Conservation (phyloP, 2,888 invertebrate species). For the Epicampocera succincta region DNA sequence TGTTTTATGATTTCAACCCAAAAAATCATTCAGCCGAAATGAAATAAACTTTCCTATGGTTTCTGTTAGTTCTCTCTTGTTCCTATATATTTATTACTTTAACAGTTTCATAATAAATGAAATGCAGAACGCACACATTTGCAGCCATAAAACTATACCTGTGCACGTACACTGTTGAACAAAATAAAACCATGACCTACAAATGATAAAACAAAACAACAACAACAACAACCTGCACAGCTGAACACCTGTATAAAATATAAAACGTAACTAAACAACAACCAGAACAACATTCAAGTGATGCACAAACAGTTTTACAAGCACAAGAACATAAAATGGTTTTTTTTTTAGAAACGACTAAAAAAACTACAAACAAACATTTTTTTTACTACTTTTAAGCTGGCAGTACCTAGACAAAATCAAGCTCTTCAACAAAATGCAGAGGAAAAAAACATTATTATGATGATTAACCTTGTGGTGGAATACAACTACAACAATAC, state of each 20-base stretch:
- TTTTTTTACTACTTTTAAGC: slow-evolving; percentile 7
- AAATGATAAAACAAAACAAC: slow-evolving; percentile 54
- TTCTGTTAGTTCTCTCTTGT: slow-evolving; percentile 22
- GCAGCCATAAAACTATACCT: not conserved
- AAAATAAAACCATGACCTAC: slow-evolving; percentile 67
- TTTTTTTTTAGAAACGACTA: slow-evolving; percentile 47
- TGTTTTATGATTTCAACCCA: slow-evolving; percentile 52
- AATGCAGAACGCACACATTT: slow-evolving; percentile 34
- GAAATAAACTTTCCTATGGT: slow-evolving; percentile 46
- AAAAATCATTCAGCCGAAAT: slow-evolving; percentile 40
- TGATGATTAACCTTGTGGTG: slow-evolving; percentile 66
- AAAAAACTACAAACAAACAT: slow-evolving; percentile 12
- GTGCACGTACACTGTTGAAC: not conserved
- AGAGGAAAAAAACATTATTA: slow-evolving; percentile 40
- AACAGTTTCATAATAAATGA: slow-evolving; percentile 33
- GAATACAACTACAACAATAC: slow-evolving; percentile 23
- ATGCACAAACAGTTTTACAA: not conserved
- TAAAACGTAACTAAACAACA: slow-evolving; percentile 20
- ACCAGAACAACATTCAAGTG: not conserved
- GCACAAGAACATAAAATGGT: slow-evolving; percentile 1
- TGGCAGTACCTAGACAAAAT: slow-evolving; percentile 55
- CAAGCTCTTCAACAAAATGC: slow-evolving; percentile 27
- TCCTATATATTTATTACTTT: slow-evolving; percentile 42
- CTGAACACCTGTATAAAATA: slow-evolving; percentile 58
- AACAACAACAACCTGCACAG: slow-evolving; percentile 45